These are phyloP conservation scores for Phyto melanocephala DNA, from an alignment of 2,888 invertebrate genomes.

Conservation along the genomic window DNA sequence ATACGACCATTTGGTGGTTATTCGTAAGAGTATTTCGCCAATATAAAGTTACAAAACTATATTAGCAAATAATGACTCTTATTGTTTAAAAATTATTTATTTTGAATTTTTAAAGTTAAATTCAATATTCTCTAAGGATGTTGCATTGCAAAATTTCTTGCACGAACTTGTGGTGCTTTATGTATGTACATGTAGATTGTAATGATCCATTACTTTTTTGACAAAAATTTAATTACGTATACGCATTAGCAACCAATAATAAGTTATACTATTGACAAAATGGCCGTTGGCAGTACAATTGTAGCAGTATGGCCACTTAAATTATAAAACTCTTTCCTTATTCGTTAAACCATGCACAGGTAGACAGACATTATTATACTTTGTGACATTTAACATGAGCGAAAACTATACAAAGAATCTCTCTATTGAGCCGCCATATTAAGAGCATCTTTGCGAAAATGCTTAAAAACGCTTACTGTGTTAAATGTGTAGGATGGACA, in stretches of 20 bases:
- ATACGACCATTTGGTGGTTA: no score
- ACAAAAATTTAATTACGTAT: background rate
- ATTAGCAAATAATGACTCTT: no score
- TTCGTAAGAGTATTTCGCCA: no score
- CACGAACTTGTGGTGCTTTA: no score
- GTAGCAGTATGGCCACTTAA: slow-evolving; percentile 8
- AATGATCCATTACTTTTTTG: background rate
- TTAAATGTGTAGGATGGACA: slow-evolving; percentile 11
- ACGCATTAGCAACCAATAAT: background rate
- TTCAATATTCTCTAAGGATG: no score
- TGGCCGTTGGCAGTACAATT: slow-evolving; percentile 25
- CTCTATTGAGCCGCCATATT: background rate
- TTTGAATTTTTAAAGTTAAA: no score
- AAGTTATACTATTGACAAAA: slow-evolving; percentile 1
- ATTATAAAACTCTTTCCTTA: background rate
- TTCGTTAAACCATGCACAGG: background rate
- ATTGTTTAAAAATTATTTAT: no score
- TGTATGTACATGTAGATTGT: background rate
- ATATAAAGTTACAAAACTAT: no score
- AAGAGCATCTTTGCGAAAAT: background rate
- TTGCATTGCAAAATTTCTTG: no score
- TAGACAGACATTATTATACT: background rate
- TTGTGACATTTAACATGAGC: background rate
- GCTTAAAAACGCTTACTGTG: background rate
- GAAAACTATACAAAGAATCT: background rate